Percentiles rank a stretch among this genome's conserved stretches.
Evolutionary conservation across 2,113 vertebrate genomes (phyloP).

Genomic region (Indicator maculatus): DNA sequence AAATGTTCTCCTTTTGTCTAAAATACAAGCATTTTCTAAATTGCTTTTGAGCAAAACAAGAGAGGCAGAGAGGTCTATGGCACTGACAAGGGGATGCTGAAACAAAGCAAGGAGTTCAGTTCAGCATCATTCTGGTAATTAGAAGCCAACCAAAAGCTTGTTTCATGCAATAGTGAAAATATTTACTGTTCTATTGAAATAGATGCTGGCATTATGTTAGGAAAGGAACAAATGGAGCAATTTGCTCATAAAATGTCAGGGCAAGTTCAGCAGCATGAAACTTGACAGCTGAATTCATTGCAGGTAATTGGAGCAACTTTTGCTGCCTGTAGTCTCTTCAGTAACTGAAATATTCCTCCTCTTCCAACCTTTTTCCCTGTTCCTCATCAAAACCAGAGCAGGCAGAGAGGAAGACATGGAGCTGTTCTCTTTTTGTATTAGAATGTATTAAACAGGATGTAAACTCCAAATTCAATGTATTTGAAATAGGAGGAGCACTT

Average conservation of each 20-base stretch:
- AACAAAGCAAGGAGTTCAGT: conserved; percentile 89
- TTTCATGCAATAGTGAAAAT: conserved; percentile 74
- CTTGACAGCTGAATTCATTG: conserved; percentile 66
- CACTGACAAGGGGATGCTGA: conserved; percentile 84
- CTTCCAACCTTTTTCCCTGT: not conserved
- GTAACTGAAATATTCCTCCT: conserved; percentile 24
- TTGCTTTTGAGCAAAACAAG: conserved; percentile 95
- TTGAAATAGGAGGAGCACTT: not conserved
- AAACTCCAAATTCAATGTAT: not conserved
- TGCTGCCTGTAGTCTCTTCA: conserved; percentile 19
- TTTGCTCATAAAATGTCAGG: conserved; percentile 67
- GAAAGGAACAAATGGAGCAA: conserved; percentile 64
- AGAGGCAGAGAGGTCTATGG: conserved; percentile 85
- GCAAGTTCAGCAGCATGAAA: conserved; percentile 57
- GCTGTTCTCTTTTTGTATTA: not conserved
- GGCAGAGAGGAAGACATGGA: not conserved
- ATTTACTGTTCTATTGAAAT: conserved; percentile 75
- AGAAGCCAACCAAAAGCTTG: conserved; percentile 85
- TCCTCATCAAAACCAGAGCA: not conserved
- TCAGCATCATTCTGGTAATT: conserved; percentile 89
- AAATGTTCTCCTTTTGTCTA: conserved; percentile 98
- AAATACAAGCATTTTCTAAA: conserved; percentile 99
- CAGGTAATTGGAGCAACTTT: conserved; percentile 66
- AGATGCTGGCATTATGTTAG: conserved; percentile 70
- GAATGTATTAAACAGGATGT: not conserved